Evolutionary conservation across 2,113 vertebrate genomes (phyloP).

Genomic region (Nerophis ophidion): DNA sequence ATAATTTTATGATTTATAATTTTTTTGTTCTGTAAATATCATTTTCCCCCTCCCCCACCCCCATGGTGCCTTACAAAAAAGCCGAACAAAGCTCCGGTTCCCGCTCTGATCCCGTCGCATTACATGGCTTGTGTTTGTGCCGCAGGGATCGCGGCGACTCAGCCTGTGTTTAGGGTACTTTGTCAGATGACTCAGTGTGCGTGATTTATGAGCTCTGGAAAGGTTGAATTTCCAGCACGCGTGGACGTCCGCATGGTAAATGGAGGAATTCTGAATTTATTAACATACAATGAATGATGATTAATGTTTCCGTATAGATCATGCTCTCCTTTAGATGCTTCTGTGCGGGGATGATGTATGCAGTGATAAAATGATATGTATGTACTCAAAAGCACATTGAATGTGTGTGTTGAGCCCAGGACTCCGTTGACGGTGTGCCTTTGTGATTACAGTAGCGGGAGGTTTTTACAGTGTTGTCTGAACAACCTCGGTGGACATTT

Average conservation of each 20-base stretch:
- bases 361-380: slow-evolving; percentile 74
- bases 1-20: too few relatives aligned
- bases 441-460: slow-evolving; percentile 38
- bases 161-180: slow-evolving; percentile 77
- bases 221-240: slow-evolving; percentile 77
- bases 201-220: slow-evolving; percentile 80
- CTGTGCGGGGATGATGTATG: slow-evolving; percentile 73
- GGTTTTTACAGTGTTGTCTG: slow-evolving; percentile 24
- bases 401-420: slow-evolving; percentile 49
- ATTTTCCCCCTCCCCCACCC: background rate
- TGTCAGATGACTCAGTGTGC: slow-evolving; percentile 76
- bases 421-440: slow-evolving; percentile 47
- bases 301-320: slow-evolving; percentile 80
- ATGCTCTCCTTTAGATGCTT: slow-evolving; percentile 76
- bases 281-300: slow-evolving; percentile 86
- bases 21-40: slow-evolving; percentile 2
- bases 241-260: slow-evolving; percentile 78
- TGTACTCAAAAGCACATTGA: slow-evolving; percentile 65
- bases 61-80: slow-evolving; percentile 37
- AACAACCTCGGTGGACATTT: slow-evolving; percentile 40
- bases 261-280: slow-evolving; percentile 83
- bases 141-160: slow-evolving; percentile 69
- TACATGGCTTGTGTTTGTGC: slow-evolving; percentile 75
- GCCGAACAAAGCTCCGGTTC: slow-evolving; percentile 54
- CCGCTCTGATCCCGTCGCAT: slow-evolving; percentile 72